Evolutionary conservation across 2,797 vertebrate species (phyloP).

Genomic region (Macropus fuliginosus): DNA sequence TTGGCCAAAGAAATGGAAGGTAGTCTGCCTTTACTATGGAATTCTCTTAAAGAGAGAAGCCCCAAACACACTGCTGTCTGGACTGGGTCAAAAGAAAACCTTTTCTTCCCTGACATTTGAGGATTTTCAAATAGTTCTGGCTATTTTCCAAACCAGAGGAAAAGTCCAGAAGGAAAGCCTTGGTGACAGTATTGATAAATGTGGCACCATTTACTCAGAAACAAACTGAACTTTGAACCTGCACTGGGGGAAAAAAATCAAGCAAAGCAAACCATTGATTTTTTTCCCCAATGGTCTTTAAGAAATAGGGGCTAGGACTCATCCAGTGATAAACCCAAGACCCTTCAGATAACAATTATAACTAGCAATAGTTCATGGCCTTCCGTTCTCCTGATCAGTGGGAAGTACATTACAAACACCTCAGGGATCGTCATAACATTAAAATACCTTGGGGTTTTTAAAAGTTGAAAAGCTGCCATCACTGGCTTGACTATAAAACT

Average conservation of each 20-base stretch:
- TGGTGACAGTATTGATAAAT: background rate
- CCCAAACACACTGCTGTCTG: background rate
- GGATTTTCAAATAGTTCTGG: background rate
- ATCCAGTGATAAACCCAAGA: background rate
- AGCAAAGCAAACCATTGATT: background rate
- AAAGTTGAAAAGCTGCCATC: background rate
- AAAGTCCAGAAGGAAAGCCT: background rate
- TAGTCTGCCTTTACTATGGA: background rate
- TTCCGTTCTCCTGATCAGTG: background rate
- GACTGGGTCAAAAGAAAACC: background rate
- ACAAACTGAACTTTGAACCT: conserved; percentile 12
- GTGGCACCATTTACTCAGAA: background rate
- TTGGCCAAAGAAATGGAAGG: background rate
- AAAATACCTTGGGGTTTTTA: background rate
- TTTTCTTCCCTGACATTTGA: background rate
- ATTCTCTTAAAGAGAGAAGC: background rate
- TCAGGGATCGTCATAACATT: background rate
- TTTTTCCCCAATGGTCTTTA: conserved; percentile 31
- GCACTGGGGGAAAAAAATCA: background rate
- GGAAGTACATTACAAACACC: background rate
- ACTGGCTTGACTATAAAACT: background rate
- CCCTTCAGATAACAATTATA: background rate
- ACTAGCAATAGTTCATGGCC: background rate
- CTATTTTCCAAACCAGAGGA: background rate
- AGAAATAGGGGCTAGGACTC: conserved; percentile 12